Base-by-base conservation (phyloP, 2,113 vertebrate genomes). In the Cathartes aura region DNA sequence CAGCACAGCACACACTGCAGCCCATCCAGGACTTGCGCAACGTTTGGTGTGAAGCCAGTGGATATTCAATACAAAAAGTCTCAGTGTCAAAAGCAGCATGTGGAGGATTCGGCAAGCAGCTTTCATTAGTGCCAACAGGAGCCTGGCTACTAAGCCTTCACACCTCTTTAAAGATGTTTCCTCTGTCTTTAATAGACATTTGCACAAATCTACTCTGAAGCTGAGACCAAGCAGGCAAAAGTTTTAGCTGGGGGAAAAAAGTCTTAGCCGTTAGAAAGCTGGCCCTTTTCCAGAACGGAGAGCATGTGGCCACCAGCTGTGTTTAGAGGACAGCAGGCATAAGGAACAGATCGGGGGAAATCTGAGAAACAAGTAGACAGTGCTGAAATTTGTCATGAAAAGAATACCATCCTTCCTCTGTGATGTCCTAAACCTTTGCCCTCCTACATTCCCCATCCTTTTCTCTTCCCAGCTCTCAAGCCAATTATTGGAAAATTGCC, bases 261-360 rank as follows among this genome's bases (percentile, higher is more conserved):
- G 48, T 68, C 66, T 80, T 21, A 80, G 68, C 64, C 10, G 2
- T 93, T 79, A 72, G 52, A 53, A 71, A 90, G 38, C 71, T 95
- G 95, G 85, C 84, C 26, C 56, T 92, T 32, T 62, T 86, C 82
- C 89, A 91, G 62, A 66, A 36, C 1, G 14, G 78, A 90, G 58
- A 94, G 80, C 93, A 96, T 92, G 92, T 97, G 96, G 81, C 85
- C 58, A 60, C 76, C 94, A 97, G 89, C 93, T 97, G 94, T 87
- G 87, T 68, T 91, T 62, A 94, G 71, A 88, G 50, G 84, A 93
- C 62, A 79, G 73, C 47, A 85, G 53, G 73, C 50, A 0, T 58
- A 75, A 74, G 76, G 81, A 91, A 96, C 0, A 75, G 56, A 93
- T 56, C 27, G 42, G 89, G 58, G 81, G 16, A 66, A 84, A 94